Evolutionary conservation across 1,140 invertebrate species (phyloP), one percentile per base, ranked within the genome.

Genomic region (Physella acuta): DNA sequence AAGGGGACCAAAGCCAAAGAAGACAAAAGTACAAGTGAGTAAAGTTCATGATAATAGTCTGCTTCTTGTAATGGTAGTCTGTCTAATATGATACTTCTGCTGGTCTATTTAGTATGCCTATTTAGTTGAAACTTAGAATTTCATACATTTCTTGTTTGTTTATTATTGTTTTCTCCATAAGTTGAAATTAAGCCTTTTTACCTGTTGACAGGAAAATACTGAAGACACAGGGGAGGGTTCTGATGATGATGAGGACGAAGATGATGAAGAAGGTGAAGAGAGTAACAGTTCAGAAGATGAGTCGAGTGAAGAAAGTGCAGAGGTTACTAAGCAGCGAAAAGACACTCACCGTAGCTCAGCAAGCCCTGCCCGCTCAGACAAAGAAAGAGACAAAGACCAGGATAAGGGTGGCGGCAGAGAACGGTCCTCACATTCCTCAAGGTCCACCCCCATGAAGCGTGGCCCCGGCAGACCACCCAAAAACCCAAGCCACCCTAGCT

Each of bases 371-470:
- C 31, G 51, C 14, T 30, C n/a, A 20, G 52, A 53, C 3, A 52
- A 28, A 49, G 31, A 49, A 30, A 16, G 16, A 17, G 59, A 33
- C 4, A 34, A 55, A 53, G n/a, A 49, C n/a, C 8, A 30, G 17
- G 31, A 56, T 24, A 53, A 64, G 65, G 49, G 20, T 52, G 31
- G 16, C 34, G 28, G 44, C 53, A 33, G 11, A 30, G 44, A 61
- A 5, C 36, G 17, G n/a, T 58, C 56, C 49, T 26, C 24, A 34
- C 20, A 37, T 34, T 17, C 55, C 16, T 8, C 93, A 93, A 87
- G 92, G 70, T 89, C 90, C 68, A 4, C 68, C 34, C 61, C 64
- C 37, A 59, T 73, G 17, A 73, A 73, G 33, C 30, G 72, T n/a
- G 68, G 72, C 1, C 73, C 65, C 3, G 72, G 72, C n/a, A 44